Percentiles rank a stretch among this genome's conserved stretches.
phyloP scores from a whole-genome alignment of 2,113 vertebrate genomes.

The Sebastes fasciatus region DNA sequence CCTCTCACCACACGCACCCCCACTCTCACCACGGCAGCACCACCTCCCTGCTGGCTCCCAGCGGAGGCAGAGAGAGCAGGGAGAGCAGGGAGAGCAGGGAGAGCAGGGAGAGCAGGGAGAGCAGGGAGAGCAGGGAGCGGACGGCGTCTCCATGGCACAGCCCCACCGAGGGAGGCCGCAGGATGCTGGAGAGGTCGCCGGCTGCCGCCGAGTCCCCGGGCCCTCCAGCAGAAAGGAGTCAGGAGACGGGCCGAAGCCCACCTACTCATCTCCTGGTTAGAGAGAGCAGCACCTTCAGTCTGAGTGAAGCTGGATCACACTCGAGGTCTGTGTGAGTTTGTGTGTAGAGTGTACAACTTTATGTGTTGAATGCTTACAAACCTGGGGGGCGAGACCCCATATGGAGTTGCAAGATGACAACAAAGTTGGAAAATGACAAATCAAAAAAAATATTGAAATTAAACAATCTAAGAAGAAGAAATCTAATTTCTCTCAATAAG shows the following conservation, averaged over 20 bases:
- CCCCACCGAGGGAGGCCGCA: slow-evolving; percentile 90
- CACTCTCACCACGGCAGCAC: slow-evolving; percentile 90
- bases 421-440: too few species aligned
- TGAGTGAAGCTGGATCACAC: slow-evolving; percentile 91
- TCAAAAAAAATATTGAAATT: too few species aligned
- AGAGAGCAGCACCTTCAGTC: slow-evolving; percentile 93
- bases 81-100: too few species aligned
- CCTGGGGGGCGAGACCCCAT: too few species aligned
- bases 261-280: slow-evolving; percentile 91
- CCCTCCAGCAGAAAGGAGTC: slow-evolving; percentile 84
- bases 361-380: neutral
- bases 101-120: slow-evolving; percentile 87
- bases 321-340: slow-evolving; percentile 85
- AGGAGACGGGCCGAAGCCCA: slow-evolving; percentile 89
- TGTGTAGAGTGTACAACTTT: neutral
- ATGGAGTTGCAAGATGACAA: neutral
- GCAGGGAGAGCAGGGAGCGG: slow-evolving; percentile 57
- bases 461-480: too few species aligned
- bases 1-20: slow-evolving; percentile 71
- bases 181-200: slow-evolving; percentile 89
- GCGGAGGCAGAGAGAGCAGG: slow-evolving; percentile 81
- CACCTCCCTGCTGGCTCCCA: slow-evolving; percentile 89
- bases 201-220: slow-evolving; percentile 86
- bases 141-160: slow-evolving; percentile 92
- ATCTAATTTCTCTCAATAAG: neutral